phyloP scores from a whole-genome alignment of 1,140 invertebrate species.

The Tenebrio molitor region DNA sequence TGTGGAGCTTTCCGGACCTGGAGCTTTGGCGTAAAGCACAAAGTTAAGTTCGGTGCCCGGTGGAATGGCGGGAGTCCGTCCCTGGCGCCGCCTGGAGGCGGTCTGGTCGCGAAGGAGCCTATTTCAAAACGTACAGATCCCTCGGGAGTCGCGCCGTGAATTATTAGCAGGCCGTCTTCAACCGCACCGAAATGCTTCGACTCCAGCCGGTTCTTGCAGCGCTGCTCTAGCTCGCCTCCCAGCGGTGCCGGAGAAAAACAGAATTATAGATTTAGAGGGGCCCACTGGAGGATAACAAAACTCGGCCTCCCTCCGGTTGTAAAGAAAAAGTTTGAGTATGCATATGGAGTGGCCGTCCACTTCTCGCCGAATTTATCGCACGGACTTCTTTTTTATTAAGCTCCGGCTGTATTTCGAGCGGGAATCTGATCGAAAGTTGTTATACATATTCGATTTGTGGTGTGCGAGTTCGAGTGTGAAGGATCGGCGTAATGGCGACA shows the following conservation, averaged over 20 bases:
- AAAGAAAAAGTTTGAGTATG: constrained; percentile 42
- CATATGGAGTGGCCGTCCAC: constrained; percentile 38
- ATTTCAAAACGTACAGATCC: constrained; percentile 50
- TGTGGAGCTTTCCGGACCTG: too few species aligned
- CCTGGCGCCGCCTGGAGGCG: constrained; percentile 43
- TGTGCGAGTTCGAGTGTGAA: constrained; percentile 31
- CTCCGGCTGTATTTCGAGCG: too few species aligned
- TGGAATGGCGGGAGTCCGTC: too few species aligned
- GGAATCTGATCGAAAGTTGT: constrained; percentile 30
- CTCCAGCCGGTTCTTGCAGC: constrained; percentile 20
- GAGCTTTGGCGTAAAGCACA: too few species aligned
- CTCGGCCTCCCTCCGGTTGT: constrained; percentile 1
- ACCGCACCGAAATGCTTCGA: constrained; percentile 38
- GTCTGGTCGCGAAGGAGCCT: too few species aligned
- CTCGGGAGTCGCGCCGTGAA: constrained; percentile 42
- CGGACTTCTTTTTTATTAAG: constrained; percentile 25
- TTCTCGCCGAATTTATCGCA: constrained; percentile 16
- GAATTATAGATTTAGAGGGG: constrained; percentile 47
- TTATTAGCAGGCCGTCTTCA: constrained; percentile 49
- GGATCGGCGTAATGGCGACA: constrained; percentile 19
- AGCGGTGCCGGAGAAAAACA: constrained; percentile 40
- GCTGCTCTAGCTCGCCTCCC: constrained; percentile 24
- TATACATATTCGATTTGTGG: constrained; percentile 40
- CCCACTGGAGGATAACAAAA: constrained; percentile 34
- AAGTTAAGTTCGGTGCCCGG: too few species aligned